A percentile compares a stretch with the other conserved stretches of the same genome.
These are phyloP conservation scores for Odontomyia ornata DNA, from an alignment of 2,888 invertebrate species.

Conservation along the genomic window DNA sequence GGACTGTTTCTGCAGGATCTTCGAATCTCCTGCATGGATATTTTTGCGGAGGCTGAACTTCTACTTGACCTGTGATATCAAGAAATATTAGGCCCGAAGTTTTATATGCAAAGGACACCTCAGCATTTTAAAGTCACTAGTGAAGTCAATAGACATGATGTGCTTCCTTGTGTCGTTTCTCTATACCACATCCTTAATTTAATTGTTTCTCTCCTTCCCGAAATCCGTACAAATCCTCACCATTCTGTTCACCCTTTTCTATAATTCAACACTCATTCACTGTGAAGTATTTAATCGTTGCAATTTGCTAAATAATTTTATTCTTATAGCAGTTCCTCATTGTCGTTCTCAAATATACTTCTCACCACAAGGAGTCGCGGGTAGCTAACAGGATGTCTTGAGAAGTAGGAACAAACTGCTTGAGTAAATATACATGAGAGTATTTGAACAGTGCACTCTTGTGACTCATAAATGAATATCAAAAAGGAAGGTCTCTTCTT, in stretches of 20 bases:
- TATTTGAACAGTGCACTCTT: neutral
- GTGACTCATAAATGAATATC: neutral
- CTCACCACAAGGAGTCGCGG: neutral
- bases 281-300: conserved; percentile 35
- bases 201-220: neutral
- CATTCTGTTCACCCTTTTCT: neutral
- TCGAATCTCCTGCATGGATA: no score
- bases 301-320: conserved; percentile 39
- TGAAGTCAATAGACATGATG: no score
- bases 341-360: neutral
- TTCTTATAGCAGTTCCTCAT: conserved; percentile 10
- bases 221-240: no score
- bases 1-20: no score
- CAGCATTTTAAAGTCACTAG: no score
- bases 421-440: neutral
- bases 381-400: conserved; percentile 15
- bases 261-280: neutral
- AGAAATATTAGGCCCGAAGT: no score
- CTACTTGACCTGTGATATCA: no score
- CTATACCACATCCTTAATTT: no score
- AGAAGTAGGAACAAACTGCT: conserved; percentile 34
- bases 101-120: no score
- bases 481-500: neutral
- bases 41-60: no score
- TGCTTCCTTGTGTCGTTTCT: no score